Evolutionary conservation across 2,113 vertebrate genomes (phyloP).

Genomic region (Emberiza fucata): DNA sequence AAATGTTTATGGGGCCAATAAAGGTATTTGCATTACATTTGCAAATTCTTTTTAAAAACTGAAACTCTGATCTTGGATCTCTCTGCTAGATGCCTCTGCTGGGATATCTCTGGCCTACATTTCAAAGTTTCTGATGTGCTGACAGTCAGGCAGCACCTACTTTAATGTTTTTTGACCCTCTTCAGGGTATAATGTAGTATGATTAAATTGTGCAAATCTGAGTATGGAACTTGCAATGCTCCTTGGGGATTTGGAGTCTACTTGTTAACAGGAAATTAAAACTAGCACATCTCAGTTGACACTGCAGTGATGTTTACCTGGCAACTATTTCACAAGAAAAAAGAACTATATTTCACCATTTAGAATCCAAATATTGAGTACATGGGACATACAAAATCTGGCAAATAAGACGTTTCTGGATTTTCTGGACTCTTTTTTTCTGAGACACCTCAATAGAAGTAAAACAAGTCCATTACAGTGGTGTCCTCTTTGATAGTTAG

Average conservation of each 20-base stretch:
- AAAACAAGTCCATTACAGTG: neutral
- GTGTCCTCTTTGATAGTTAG: neutral
- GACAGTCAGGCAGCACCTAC: neutral
- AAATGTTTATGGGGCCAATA: neutral
- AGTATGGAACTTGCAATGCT: neutral
- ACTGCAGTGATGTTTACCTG: neutral
- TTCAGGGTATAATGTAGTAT: neutral
- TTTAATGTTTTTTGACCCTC: neutral
- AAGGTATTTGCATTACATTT: neutral
- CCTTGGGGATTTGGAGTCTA: neutral
- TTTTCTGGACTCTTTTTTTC: neutral
- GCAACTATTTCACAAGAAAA: neutral
- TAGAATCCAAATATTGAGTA: neutral
- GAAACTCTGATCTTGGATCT: neutral
- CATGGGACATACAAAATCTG: neutral
- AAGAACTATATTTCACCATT: neutral
- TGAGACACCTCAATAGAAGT: neutral
- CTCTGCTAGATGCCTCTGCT: neutral
- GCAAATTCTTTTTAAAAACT: neutral
- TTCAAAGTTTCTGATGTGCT: neutral
- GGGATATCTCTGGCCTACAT: neutral
- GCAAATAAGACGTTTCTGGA: neutral
- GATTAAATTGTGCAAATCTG: neutral
- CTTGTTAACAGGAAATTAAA: slow-evolving; percentile 10
- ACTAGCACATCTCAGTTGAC: neutral